phyloP scores from a whole-genome alignment of 2,888 invertebrate genomes.

The Lordiphosa andalusiaca region DNA sequence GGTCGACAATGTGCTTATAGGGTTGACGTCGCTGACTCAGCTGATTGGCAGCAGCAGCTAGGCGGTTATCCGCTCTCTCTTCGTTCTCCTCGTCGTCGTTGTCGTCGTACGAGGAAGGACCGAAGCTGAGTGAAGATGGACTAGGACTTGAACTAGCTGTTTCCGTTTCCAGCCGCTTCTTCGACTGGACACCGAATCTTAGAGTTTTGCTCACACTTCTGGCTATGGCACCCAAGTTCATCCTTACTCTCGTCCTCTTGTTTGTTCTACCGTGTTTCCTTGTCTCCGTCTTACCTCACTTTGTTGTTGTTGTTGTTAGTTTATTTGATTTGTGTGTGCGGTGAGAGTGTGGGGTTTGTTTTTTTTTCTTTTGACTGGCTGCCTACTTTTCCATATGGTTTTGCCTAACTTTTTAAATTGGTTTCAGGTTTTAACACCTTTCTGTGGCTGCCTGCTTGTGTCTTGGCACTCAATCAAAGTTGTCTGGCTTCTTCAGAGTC shows the following conservation, averaged over 20 bases:
- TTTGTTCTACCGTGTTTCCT: too few species aligned
- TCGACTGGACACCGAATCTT: conserved; percentile 23
- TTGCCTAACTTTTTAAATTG: conserved; percentile 67
- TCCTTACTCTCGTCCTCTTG: conserved; percentile 33
- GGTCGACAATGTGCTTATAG: conserved; percentile 50
- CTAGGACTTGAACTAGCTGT: not conserved
- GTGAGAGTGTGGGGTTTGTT: conserved; percentile 7
- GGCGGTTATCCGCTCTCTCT: not conserved
- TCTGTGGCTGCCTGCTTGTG: conserved; percentile 18
- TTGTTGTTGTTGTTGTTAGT: conserved; percentile 9
- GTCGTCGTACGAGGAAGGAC: conserved; percentile 5
- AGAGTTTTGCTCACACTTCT: conserved; percentile 52
- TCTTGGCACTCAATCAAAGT: conserved; percentile 58
- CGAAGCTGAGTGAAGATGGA: not conserved
- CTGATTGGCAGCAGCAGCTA: conserved; percentile 13
- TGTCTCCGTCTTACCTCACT: conserved; percentile 8
- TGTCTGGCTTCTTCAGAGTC: conserved; percentile 31
- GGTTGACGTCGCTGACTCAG: conserved; percentile 27
- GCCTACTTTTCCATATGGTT: conserved; percentile 60
- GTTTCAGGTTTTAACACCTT: conserved; percentile 70
- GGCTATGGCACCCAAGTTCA: conserved; percentile 54
- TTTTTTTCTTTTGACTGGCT: conserved; percentile 17
- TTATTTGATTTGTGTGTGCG: conserved; percentile 18
- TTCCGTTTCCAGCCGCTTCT: conserved; percentile 21
- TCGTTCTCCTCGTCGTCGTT: conserved; percentile 19